Base-by-base conservation (phyloP, 1,140 invertebrate species). In the Diabrotica undecimpunctata region DNA sequence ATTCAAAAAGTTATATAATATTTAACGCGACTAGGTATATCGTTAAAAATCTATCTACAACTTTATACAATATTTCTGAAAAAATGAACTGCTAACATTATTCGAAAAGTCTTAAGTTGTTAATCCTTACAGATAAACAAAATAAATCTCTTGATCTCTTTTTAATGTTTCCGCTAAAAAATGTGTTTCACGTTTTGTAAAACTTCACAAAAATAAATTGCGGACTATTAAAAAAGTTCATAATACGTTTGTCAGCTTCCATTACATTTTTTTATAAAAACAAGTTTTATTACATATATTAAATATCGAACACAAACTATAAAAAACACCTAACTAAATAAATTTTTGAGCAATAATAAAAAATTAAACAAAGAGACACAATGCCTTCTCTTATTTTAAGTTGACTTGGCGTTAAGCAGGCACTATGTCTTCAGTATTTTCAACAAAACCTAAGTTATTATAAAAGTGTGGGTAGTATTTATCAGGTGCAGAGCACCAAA, bases 41-140 rank as follows among this genome's bases (percentile, higher is more conserved):
- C 73, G 72, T 70, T 74, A 76, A 77, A 77, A 74, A 72, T 72
- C 71, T 78, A 78, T 78, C 77, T 78, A 78, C 77, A 78, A 74
- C 53, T 75, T 75, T 78, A 72, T 77, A 76, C 71, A 76, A 46
- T 25, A 54, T 64, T 75, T 74, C 8, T 71, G 68, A 69, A 71
- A 76, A 74, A 70, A 71, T 68, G 65, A 66, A 46, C 8, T n/a
- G n/a, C 41, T 46, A 46, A 62, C 52, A 54, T 67, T 62, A 36
- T 68, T 68, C 72, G 65, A 65, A 76, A 70, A 72, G 65, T 63
- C 65, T 64, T 60, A 59, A 54, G 7, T 11, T 57, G 57, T 61
- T 41, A 59, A 59, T 41, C 38, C 46, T 61, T 61, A 51, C 8
- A 55, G 50, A 61, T 11, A 8, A 36, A 14, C 41, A 52, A 61